Conservation (phyloP, 2,888 invertebrate species). For the Meiosimyza platycephala region DNA sequence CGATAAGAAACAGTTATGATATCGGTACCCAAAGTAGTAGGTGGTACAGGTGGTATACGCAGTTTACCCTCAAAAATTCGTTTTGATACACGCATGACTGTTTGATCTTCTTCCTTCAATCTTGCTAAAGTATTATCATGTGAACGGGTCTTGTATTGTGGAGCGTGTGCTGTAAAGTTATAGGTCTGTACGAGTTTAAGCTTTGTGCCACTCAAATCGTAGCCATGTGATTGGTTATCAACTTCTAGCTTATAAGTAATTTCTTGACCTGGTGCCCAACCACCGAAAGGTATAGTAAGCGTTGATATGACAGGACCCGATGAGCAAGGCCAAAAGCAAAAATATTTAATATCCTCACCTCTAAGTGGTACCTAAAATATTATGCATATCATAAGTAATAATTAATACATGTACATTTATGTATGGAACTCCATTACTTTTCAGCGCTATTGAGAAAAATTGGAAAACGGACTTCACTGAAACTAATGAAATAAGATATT, state of each 20-base stretch:
- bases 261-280: conserved; percentile 78
- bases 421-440: too few relatives aligned
- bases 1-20: conserved; percentile 49
- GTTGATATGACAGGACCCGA: conserved; percentile 34
- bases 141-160: conserved; percentile 38
- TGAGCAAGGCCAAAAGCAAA: conserved; percentile 55
- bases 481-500: too few relatives aligned
- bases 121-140: conserved; percentile 40
- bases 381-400: conserved; percentile 52
- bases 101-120: conserved; percentile 21
- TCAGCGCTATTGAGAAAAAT: too few relatives aligned
- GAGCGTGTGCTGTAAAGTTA: conserved; percentile 47
- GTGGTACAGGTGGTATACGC: conserved; percentile 51
- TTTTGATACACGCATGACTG: conserved; percentile 47
- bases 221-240: conserved; percentile 75
- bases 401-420: conserved; percentile 21
- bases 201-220: conserved; percentile 43
- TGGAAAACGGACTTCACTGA: too few relatives aligned
- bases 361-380: too few relatives aligned
- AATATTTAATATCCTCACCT: too few relatives aligned
- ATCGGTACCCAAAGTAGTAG: conserved; percentile 44
- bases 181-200: conserved; percentile 47
- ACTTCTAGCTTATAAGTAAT: conserved; percentile 75
- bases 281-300: conserved; percentile 72
- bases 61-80: conserved; percentile 47